Conservation (phyloP, 2,113 vertebrate species). For the Cryptomyrus ogoouensis region DNA sequence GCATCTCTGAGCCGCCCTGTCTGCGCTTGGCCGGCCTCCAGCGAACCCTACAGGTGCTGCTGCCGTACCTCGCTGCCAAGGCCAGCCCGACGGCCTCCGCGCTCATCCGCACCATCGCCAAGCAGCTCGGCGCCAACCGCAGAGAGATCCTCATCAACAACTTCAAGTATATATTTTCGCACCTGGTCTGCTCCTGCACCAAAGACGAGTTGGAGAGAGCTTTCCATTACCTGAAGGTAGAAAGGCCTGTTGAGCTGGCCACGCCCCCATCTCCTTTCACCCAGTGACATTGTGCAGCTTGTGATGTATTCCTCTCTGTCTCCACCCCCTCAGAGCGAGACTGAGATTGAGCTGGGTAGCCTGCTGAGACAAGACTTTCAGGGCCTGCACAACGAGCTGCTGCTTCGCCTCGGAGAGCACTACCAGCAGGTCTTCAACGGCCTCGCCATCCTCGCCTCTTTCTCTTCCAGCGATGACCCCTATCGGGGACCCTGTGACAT, state of each 20-base stretch:
- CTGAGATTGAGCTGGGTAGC: constrained; percentile 91
- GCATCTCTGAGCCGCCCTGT: background rate
- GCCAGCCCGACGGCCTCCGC: constrained; percentile 82
- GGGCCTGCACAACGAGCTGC: constrained; percentile 88
- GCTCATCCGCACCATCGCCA: constrained; percentile 90
- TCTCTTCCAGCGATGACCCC: constrained; percentile 85
- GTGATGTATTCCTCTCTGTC: background rate
- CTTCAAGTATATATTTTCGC: constrained; percentile 98
- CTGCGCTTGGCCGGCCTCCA: constrained; percentile 35
- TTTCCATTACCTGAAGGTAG: constrained; percentile 90
- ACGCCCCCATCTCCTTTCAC: background rate
- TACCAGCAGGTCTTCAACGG: constrained; percentile 97
- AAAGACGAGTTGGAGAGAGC: constrained; percentile 89
- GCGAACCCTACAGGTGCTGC: constrained; percentile 86
- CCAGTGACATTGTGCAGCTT: no score
- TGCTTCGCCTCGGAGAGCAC: constrained; percentile 88
- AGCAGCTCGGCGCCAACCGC: constrained; percentile 85
- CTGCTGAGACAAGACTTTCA: constrained; percentile 93
- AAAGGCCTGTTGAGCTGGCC: background rate
- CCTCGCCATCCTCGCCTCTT: constrained; percentile 89
- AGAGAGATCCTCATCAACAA: constrained; percentile 96
- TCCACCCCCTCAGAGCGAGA: constrained; percentile 73
- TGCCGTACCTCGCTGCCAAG: constrained; percentile 92
- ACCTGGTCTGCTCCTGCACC: constrained; percentile 93
- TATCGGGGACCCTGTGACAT: constrained; percentile 83